Base-by-base conservation (phyloP, 2,888 invertebrate species). In the Poecilobothrus nobilitatus region DNA sequence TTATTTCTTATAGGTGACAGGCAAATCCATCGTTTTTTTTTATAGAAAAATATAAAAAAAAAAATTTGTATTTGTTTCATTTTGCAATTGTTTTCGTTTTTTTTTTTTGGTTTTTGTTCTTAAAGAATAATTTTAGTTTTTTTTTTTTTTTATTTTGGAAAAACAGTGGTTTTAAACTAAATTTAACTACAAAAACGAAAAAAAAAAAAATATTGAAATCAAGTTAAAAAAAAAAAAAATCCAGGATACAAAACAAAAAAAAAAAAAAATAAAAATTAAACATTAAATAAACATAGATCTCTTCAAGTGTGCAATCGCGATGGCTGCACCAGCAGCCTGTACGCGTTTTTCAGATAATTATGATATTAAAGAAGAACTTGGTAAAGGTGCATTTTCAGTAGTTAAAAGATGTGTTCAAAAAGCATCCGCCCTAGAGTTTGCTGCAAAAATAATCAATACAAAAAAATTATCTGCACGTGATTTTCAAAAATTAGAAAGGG, bases 391-490 rank as follows among this genome's bases (percentile, higher is more conserved):
- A 76, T 99, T 99, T 87, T 99, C 99, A 73, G 95, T 99, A 79
- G 99, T 99, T 71, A 91, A 97, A 84, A 88, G 98, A 88, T 99
- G 99, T 85, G 97, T 99, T 78, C 98, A 99, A 84, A 98, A 98
- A 84, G 91, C 94, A 68, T 94, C 97, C 72, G 94, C 95, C 77
- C 88, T 94, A 83, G 99, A 99, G 86, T 99, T 98, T 84, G 99
- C 99, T 75, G 99, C 99, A 79, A 99, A 99, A 90, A 99, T 99
- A 76, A 99, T 99, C 83, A 99, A 99, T 84, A 99, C 99, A 77
- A 98, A 98, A 86, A 99, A 98, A 86, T 88, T 99, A 77, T 97
- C 97, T 72, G 91, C 96, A 77, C 89, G 98, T 95, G 98, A 99
- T 88, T 97, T 97, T 82, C 98, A 98, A 86, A 99, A 99, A 84